Conservation (phyloP, 2,797 vertebrate genomes). For the Perodicticus potto region DNA sequence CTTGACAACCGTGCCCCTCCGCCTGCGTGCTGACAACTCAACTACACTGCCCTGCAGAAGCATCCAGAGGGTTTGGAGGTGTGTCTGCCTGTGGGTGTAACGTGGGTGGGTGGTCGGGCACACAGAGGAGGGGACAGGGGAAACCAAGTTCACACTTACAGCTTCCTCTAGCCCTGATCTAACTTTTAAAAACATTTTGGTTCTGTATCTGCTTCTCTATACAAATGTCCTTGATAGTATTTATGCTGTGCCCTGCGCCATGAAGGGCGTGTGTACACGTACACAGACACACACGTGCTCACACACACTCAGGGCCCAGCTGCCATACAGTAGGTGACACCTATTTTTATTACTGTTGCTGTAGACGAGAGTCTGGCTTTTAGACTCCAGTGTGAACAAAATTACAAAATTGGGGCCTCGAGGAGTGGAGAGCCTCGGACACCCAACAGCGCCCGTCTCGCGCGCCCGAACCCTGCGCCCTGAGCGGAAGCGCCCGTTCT, state of each 20-base stretch:
- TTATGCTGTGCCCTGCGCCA: background rate
- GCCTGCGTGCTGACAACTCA: background rate
- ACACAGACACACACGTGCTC: too few species aligned
- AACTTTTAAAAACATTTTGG: background rate
- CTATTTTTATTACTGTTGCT: background rate
- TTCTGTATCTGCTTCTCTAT: background rate
- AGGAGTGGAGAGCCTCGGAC: accelerated
- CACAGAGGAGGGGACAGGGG: background rate
- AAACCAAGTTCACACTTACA: background rate
- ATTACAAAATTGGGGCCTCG: background rate
- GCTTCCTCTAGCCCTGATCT: background rate
- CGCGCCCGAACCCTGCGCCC: background rate
- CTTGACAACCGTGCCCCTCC: background rate
- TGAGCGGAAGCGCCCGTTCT: background rate
- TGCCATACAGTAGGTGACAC: background rate
- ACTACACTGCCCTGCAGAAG: background rate
- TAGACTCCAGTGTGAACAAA: background rate
- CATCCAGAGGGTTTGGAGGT: background rate
- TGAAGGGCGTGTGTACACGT: background rate
- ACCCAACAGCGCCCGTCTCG: background rate
- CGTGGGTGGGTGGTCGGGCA: background rate
- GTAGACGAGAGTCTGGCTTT: background rate
- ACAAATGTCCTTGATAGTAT: background rate
- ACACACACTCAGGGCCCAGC: background rate
- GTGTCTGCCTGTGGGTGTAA: background rate